Percentiles rank a stretch among this genome's conserved stretches.
Conservation (phyloP, 2,113 vertebrate genomes). For the Anarrhichthys ocellatus region DNA sequence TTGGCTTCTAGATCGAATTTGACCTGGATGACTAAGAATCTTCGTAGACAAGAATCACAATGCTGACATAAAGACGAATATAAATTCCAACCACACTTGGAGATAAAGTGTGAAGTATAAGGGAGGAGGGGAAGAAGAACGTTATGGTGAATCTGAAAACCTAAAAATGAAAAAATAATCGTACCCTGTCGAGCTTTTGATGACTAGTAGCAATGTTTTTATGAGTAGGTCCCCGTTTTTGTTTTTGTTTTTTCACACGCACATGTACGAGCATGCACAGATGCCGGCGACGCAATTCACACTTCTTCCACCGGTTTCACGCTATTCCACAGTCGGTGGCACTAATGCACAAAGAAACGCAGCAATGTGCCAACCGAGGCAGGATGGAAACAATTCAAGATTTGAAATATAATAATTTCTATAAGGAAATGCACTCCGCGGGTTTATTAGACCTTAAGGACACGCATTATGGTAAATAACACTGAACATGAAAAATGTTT, state of each 20-base stretch:
- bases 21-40: slow-evolving; percentile 28
- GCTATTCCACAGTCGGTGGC: no score
- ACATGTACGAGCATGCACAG: neutral
- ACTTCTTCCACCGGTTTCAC: no score
- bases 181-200: neutral
- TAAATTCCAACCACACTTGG: neutral
- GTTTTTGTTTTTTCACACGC: neutral
- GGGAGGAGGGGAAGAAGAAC: neutral
- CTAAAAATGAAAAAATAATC: neutral
- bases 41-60: neutral
- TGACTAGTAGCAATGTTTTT: neutral
- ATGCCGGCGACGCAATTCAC: neutral
- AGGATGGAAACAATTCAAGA: neutral
- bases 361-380: no score
- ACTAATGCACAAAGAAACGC: no score
- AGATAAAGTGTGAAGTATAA: neutral
- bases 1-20: slow-evolving; percentile 3
- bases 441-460: neutral
- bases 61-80: neutral
- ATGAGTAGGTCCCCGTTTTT: neutral
- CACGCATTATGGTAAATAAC: neutral
- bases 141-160: neutral
- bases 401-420: neutral
- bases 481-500: neutral
- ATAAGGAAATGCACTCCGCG: no score